Base-by-base conservation (phyloP, 1,140 invertebrate genomes). In the roundworm (Caenorhabditis elegans) region DNA sequence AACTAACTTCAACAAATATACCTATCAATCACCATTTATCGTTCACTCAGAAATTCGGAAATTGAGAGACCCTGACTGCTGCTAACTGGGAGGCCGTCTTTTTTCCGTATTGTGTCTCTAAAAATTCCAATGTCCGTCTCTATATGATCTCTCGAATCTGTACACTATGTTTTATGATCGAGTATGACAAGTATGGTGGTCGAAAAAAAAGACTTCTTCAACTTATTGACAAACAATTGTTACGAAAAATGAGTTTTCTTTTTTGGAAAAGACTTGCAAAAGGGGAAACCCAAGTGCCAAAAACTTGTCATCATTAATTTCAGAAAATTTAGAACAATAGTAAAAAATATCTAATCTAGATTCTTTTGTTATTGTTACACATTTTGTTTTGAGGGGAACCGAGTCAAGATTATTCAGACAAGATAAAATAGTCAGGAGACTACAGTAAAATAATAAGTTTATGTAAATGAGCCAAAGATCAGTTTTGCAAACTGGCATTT, bases 211-310 rank as follows among this genome's bases (percentile, higher is more conserved):
- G 22, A 31, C 28, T 70, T 70, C 15, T 70, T 22, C 19, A 70
- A 70, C 34, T 70, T 39, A 70, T 82, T 48, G 55, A 77, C 28
- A 47, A 77, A 77, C 76, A 77, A 77, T 49, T 46, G 43, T 48
- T 77, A 48, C 22, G 36, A 31, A 76, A 19, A 6, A 53, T 28
- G 28, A 49, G 28, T 28, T 70, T 70, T 31, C n/a, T n/a, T n/a
- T n/a, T n/a, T n/a, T 19, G 10, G 22, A 39, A 70, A 39, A 39
- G 36, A n/a, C 13, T 17, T 39, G 34, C 36, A 39, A 43, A 60
- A 31, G 53, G 31, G 17, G 34, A 22, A 70, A n/a, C 34, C 22
- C 36, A n/a, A n/a, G n/a, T n/a, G n/a, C 28, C 3, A 34, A 60
- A 26, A 60, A 60, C 53, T 31, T 60, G 53, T 28, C 53, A 60